phyloP scores from a whole-genome alignment of 2,888 invertebrate species.

The Calliphora vomitoria region DNA sequence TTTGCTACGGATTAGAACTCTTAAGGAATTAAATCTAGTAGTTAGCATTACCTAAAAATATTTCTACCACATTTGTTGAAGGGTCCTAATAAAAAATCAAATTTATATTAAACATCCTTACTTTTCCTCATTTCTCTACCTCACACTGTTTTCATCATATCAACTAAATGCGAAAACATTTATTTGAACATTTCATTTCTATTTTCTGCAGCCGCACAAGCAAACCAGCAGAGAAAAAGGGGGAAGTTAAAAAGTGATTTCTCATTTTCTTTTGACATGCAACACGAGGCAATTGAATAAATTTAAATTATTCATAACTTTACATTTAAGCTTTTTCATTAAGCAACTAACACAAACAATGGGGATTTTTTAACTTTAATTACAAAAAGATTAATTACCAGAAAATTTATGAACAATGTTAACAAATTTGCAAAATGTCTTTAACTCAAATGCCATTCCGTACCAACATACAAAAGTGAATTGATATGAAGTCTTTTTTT shows the following conservation, averaged over 20 bases:
- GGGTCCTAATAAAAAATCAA: no score
- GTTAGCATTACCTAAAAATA: no score
- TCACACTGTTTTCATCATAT: constrained; percentile 7
- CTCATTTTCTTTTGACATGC: constrained; percentile 73
- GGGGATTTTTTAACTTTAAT: constrained; percentile 67
- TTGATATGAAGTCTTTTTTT: neutral
- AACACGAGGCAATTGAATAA: constrained; percentile 75
- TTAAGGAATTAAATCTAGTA: no score
- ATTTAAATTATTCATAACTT: constrained; percentile 74
- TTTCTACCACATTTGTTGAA: no score
- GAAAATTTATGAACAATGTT: constrained; percentile 50
- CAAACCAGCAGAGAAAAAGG: constrained; percentile 7
- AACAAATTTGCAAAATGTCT: constrained; percentile 54
- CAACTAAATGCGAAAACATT: constrained; percentile 23
- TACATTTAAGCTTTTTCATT: constrained; percentile 44
- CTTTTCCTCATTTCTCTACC: neutral
- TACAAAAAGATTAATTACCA: constrained; percentile 72
- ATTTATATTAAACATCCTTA: neutral
- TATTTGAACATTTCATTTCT: constrained; percentile 17
- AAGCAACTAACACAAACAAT: constrained; percentile 15
- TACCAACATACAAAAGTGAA: neutral
- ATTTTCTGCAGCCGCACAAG: constrained; percentile 4
- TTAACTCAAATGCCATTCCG: neutral
- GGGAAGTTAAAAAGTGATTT: constrained; percentile 71
- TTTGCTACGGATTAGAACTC: no score